Conservation (phyloP, 1,140 invertebrate genomes). For the Drosophila bipectinata region DNA sequence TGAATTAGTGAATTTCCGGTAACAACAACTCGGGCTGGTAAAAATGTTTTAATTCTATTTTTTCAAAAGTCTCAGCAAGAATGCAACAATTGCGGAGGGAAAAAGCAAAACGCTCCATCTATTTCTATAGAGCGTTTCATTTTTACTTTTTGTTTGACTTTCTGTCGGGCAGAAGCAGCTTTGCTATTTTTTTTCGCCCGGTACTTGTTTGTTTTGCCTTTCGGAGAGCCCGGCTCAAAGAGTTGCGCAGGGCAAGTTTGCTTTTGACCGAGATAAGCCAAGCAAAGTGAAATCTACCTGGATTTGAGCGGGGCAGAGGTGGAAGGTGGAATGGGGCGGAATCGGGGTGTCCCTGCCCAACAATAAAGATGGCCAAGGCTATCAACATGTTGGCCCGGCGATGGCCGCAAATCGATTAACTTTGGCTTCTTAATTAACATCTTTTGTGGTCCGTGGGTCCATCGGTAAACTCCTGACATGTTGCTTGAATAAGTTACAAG, state of each 20-base stretch:
- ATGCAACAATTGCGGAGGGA: conserved; percentile 33
- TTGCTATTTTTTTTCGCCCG: conserved; percentile 11
- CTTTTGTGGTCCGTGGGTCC: conserved; percentile 54
- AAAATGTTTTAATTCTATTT: conserved; percentile 67
- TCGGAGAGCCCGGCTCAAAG: conserved; percentile 3
- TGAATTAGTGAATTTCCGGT: conserved; percentile 74
- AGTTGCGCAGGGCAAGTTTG: conserved; percentile 9
- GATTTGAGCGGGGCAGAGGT: background rate
- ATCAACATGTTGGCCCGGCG: conserved; percentile 25
- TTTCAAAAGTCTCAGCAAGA: conserved; percentile 27
- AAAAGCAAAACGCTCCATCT: conserved; percentile 15
- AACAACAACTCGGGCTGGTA: conserved; percentile 28
- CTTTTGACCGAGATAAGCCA: conserved; percentile 40
- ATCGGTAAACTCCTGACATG: conserved; percentile 17
- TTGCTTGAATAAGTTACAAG: conserved; percentile 56
- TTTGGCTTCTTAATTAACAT: conserved; percentile 77
- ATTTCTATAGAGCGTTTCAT: conserved; percentile 10
- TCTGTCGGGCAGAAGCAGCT: conserved; percentile 8
- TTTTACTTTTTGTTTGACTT: conserved; percentile 28
- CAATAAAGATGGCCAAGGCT: conserved; percentile 49
- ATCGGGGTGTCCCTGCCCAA: conserved; percentile 16
- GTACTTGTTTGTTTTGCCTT: conserved; percentile 1
- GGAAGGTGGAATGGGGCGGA: background rate
- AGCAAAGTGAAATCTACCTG: conserved; percentile 15
- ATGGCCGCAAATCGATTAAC: conserved; percentile 73